A percentile compares a stretch with the other conserved stretches of the same genome.
Evolutionary conservation across 2,888 invertebrate species (phyloP).

Genomic region (Plebejus anna): DNA sequence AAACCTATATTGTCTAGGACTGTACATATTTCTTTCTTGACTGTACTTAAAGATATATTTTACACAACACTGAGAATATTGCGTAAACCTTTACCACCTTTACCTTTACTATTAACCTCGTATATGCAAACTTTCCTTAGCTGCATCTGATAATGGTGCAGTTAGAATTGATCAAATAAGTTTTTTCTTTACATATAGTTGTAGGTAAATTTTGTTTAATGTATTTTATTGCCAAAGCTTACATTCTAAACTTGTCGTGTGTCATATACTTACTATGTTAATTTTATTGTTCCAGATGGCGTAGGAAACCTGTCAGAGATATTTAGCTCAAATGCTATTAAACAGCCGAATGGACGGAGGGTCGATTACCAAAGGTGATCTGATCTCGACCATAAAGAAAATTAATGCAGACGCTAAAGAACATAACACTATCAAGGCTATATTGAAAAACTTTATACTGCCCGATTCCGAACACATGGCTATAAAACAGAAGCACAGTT

Average conservation of each 20-base stretch:
- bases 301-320: constrained; percentile 60
- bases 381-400: constrained; percentile 62
- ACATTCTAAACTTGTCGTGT: not conserved
- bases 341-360: constrained; percentile 69
- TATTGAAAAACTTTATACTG: constrained; percentile 65
- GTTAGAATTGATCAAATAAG: not conserved
- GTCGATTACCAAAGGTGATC: constrained; percentile 57
- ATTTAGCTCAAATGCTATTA: constrained; percentile 63
- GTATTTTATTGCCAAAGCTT: not conserved
- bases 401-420: constrained; percentile 59
- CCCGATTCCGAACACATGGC: constrained; percentile 66
- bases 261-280: constrained; percentile 37
- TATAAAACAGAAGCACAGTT: constrained; percentile 64
- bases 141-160: not conserved
- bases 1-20: no score
- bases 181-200: not conserved
- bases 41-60: not conserved
- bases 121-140: not conserved
- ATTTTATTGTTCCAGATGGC: constrained; percentile 68
- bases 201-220: not conserved
- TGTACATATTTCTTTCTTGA: no score
- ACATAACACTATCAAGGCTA: constrained; percentile 63
- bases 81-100: not conserved
- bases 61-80: not conserved
- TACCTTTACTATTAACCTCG: no score